Percentiles rank a stretch among this genome's conserved stretches.
Evolutionary conservation across 2,888 invertebrate species (phyloP).

Genomic region (Acanthosepion lycidas): DNA sequence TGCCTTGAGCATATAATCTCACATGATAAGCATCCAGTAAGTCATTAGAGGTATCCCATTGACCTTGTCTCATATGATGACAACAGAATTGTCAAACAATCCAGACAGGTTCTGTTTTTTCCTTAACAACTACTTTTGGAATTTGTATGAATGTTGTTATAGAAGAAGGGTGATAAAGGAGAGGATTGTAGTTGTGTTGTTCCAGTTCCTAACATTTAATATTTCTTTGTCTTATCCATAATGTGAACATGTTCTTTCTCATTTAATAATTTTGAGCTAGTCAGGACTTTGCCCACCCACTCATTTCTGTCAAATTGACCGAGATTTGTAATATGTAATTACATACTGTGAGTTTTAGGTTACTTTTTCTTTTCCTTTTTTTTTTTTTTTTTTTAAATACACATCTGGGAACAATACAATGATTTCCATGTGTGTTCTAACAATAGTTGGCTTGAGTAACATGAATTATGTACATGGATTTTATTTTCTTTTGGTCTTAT

Average conservation of each 20-base stretch:
- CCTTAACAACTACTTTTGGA: not conserved
- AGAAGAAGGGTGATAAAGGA: not conserved
- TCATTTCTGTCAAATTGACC: not conserved
- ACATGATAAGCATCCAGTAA: too few relatives aligned
- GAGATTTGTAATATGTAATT: not conserved
- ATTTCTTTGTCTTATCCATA: not conserved
- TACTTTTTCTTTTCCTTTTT: not conserved
- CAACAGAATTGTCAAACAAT: not conserved
- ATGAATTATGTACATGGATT: not conserved
- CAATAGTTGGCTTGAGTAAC: not conserved
- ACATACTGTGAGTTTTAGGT: not conserved
- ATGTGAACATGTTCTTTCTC: not conserved
- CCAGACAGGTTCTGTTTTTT: not conserved
- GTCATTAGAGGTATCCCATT: too few relatives aligned
- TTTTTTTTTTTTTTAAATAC: not conserved
- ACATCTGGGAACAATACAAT: slow-evolving; percentile 9
- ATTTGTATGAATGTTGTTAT: not conserved
- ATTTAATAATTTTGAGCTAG: slow-evolving; percentile 16
- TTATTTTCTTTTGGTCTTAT: not conserved
- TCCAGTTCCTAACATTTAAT: not conserved
- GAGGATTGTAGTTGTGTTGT: not conserved
- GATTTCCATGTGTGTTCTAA: not conserved
- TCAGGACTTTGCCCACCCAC: not conserved
- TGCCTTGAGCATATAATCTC: too few relatives aligned
- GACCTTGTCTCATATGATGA: slow-evolving; percentile 1